These are phyloP conservation scores for Xenopus laevis DNA, from an alignment of 2,113 vertebrate genomes.

Conservation along the genomic window DNA sequence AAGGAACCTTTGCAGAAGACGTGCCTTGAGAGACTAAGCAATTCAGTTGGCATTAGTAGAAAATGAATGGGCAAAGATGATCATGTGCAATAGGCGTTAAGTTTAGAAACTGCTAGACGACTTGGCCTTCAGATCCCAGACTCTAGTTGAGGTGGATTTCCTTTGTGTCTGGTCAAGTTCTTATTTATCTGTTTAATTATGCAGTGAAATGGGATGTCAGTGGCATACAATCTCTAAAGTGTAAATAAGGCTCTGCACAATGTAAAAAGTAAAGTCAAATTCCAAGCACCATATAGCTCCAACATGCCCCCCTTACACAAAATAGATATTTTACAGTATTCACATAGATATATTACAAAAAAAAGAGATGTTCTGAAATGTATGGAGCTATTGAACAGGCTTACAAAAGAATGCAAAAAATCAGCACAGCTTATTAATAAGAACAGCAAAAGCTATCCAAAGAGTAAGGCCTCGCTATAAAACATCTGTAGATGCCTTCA, in stretches of 20 bases:
- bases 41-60: no score
- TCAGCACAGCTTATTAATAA: conserved; percentile 72
- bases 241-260: conserved; percentile 84
- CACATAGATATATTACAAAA: conserved; percentile 77
- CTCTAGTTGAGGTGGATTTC: background rate
- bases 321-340: conserved; percentile 69
- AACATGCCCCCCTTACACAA: conserved; percentile 67
- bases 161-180: background rate
- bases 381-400: conserved; percentile 75
- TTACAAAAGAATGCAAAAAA: conserved; percentile 78
- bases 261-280: conserved; percentile 79
- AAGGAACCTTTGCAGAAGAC: no score
- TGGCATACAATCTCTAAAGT: conserved; percentile 74
- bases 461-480: conserved; percentile 80
- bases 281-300: conserved; percentile 80
- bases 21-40: no score
- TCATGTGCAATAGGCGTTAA: background rate
- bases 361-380: conserved; percentile 71
- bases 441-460: conserved; percentile 77
- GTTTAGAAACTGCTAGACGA: background rate
- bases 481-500: conserved; percentile 46
- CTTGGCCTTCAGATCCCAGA: background rate
- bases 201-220: conserved; percentile 46
- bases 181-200: background rate
- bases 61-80: no score